Conservation (phyloP, 2,888 invertebrate species). For the Cordilura impudica region DNA sequence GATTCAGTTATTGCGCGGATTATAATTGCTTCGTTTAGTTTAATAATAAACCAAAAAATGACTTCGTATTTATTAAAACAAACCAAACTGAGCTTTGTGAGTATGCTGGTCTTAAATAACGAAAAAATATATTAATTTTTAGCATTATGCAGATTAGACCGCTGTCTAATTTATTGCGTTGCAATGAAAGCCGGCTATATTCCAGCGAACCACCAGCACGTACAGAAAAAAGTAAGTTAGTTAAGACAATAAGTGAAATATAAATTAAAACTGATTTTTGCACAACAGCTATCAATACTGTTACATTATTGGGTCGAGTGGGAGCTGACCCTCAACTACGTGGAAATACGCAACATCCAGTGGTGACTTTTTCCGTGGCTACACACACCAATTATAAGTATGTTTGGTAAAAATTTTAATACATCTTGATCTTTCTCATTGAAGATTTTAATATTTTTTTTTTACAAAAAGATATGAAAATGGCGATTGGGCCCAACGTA, state of each 20-base stretch:
- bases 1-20: background rate
- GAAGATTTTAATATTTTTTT: background rate
- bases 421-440: background rate
- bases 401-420: constrained; percentile 48
- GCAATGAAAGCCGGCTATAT: constrained; percentile 21
- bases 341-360: constrained; percentile 89
- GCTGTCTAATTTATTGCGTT: background rate
- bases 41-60: constrained; percentile 26
- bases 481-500: constrained; percentile 89
- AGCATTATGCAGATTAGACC: constrained; percentile 21
- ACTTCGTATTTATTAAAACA: constrained; percentile 27
- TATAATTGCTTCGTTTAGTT: background rate
- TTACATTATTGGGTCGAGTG: constrained; percentile 90
- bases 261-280: background rate
- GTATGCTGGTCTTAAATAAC: background rate
- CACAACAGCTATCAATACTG: constrained; percentile 86
- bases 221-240: constrained; percentile 57
- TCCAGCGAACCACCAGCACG: constrained; percentile 51
- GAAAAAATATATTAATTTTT: background rate
- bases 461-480: constrained; percentile 80
- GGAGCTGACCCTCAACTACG: constrained; percentile 93
- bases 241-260: constrained; percentile 11
- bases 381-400: constrained; percentile 91
- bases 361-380: constrained; percentile 92
- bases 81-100: constrained; percentile 23